These are phyloP conservation scores for Xenopus laevis DNA, from an alignment of 2,113 vertebrate genomes.

Conservation along the genomic window DNA sequence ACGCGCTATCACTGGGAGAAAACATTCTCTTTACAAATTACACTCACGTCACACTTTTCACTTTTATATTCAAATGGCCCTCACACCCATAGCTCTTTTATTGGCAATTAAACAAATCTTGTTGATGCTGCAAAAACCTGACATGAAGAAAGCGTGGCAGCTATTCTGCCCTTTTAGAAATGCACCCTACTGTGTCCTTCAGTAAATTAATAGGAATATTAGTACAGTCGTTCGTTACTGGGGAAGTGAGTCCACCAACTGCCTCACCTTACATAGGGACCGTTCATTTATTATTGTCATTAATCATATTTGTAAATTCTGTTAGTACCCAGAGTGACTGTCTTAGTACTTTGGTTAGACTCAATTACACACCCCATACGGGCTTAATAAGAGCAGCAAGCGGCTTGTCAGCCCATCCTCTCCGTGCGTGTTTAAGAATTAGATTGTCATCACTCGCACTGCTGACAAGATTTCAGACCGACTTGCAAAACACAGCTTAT, in stretches of 20 bases:
- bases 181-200: not conserved
- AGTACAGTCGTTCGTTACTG: not conserved
- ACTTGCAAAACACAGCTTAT: constrained; percentile 4
- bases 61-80: no score
- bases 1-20: no score
- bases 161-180: not conserved
- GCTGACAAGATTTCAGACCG: constrained; percentile 12
- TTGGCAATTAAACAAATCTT: not conserved
- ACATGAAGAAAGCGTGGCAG: not conserved
- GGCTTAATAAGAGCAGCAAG: not conserved
- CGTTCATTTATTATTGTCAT: not conserved
- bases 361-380: not conserved
- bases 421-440: not conserved
- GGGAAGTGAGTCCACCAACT: no score
- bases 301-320: constrained; percentile 21
- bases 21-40: no score
- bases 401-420: accelerated
- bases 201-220: constrained; percentile 5
- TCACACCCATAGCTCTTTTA: not conserved
- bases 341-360: not conserved
- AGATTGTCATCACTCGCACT: not conserved
- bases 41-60: no score
- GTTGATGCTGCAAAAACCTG: not conserved
- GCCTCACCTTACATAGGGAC: not conserved
- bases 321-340: not conserved